Evolutionary conservation across 1,140 invertebrate genomes (phyloP), one percentile per base, ranked within the genome.

Genomic region (Dendrolimus punctatus): DNA sequence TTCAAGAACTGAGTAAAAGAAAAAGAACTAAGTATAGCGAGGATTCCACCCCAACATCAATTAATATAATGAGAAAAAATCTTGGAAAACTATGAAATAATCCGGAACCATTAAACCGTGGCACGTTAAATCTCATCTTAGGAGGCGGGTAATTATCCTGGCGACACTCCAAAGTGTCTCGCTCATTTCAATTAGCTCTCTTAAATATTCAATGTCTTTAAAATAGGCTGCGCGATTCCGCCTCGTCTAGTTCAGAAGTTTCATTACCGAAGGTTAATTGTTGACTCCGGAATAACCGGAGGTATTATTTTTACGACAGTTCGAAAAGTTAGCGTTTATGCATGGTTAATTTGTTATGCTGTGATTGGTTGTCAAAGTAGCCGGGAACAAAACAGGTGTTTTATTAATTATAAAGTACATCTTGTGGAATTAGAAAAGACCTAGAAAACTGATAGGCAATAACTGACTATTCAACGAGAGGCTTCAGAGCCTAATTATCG

Each of bases 131-230:
- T 83, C 82, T 85, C 79, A 76, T 83, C 78, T 78, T 69, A 71
- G 73, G 72, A 79, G 74, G 77, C 76, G 73, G 82, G 81, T 83
- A 83, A 83, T 83, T 83, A 81, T 77, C 75, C 80, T 81, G 78
- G 81, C 80, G 76, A 78, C 80, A 81, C 76, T 84, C 79, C 83
- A 86, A 80, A 83, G 76, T 81, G 80, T 80, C 78, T 65, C 71
- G 76, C 77, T 80, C 80, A 82, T 84, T 86, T 86, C 83, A 86
- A 86, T 85, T 85, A 85, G 82, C 68, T 76, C 74, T 78, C 76
- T 85, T 84, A 84, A 85, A 85, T 85, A 85, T 85, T 85, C 82
- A 85, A 85, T 85, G 82, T 82, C 76, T 78, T 85, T 78, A 84
- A 80, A 85, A 85, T 85, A 85, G 82, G 82, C 80, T 77, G 55